phyloP scores from a whole-genome alignment of 2,113 vertebrate species.

The Reinhardtius hippoglossoides region DNA sequence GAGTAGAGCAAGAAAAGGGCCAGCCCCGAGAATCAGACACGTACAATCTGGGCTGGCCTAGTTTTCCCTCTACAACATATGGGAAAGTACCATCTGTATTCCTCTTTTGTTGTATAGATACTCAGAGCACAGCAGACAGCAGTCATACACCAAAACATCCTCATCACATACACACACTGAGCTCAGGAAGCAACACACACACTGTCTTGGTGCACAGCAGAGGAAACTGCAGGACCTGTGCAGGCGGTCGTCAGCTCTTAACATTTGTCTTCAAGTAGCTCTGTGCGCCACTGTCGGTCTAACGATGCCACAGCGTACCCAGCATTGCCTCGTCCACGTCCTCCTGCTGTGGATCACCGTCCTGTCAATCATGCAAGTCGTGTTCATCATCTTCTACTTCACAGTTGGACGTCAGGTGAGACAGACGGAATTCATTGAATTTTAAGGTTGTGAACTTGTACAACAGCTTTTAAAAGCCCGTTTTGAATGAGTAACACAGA shows the following conservation, averaged over 20 bases:
- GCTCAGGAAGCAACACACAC: constrained; percentile 70
- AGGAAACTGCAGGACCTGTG: constrained; percentile 63
- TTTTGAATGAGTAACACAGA: constrained; percentile 2
- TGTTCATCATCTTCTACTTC: constrained; percentile 63
- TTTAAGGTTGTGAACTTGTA: background rate
- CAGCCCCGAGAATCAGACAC: constrained; percentile 47
- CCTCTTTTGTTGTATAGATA: constrained; percentile 20
- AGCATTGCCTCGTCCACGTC: constrained; percentile 51
- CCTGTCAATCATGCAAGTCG: constrained; percentile 63
- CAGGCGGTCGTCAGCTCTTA: constrained; percentile 19
- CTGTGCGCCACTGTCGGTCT: constrained; percentile 14
- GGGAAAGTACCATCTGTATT: constrained; percentile 75
- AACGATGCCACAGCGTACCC: constrained; percentile 57
- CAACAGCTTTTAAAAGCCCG: no score
- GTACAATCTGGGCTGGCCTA: constrained; percentile 20
- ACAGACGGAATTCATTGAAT: constrained; percentile 29
- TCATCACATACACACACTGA: constrained; percentile 45
- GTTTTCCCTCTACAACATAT: constrained; percentile 22
- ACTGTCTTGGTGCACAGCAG: constrained; percentile 47
- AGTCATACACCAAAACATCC: constrained; percentile 38
- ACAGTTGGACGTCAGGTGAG: constrained; percentile 66
- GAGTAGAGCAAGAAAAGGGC: constrained; percentile 53
- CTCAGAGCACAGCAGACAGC: constrained; percentile 17
- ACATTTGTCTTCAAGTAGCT: constrained; percentile 42
- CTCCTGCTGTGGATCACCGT: constrained; percentile 73